Percentiles rank a stretch among this genome's conserved stretches.
These are phyloP conservation scores for Pherbina coryleti DNA, from an alignment of 2,888 invertebrate species.

Conservation along the genomic window DNA sequence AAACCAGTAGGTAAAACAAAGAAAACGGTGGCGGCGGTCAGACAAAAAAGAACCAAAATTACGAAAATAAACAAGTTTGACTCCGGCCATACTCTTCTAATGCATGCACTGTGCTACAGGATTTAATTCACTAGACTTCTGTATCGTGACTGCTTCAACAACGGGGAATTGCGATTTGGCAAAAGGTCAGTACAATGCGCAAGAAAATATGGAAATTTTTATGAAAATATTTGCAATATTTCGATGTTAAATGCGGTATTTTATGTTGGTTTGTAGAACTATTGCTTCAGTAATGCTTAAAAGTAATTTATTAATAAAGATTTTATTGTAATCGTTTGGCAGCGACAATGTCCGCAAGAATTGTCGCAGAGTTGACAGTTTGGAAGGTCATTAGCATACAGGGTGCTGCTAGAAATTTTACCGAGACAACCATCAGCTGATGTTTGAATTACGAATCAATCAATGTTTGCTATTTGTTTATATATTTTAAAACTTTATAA, in stretches of 20 bases:
- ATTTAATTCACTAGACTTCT: neutral
- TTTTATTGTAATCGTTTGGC: neutral
- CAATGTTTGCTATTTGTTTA: neutral
- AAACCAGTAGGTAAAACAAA: neutral
- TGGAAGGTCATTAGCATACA: neutral
- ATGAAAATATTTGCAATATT: neutral
- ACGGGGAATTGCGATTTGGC: slow-evolving; percentile 13
- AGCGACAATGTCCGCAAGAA: neutral
- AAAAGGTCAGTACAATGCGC: slow-evolving; percentile 28
- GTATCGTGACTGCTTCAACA: slow-evolving; percentile 6
- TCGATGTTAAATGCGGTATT: neutral
- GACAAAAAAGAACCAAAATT: neutral
- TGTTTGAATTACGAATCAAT: neutral
- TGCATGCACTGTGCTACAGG: neutral
- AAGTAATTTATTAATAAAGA: neutral
- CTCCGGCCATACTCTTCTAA: neutral
- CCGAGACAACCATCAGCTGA: no score
- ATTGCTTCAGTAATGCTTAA: neutral
- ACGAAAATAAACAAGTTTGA: neutral
- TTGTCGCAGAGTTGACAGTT: neutral
- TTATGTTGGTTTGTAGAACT: neutral
- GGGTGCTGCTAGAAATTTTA: neutral
- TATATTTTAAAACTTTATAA: no score
- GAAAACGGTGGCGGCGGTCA: neutral
- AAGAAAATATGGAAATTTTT: slow-evolving; percentile 4